Base-by-base conservation (phyloP, 2,888 invertebrate genomes). In the Sphaeridia pumilis region DNA sequence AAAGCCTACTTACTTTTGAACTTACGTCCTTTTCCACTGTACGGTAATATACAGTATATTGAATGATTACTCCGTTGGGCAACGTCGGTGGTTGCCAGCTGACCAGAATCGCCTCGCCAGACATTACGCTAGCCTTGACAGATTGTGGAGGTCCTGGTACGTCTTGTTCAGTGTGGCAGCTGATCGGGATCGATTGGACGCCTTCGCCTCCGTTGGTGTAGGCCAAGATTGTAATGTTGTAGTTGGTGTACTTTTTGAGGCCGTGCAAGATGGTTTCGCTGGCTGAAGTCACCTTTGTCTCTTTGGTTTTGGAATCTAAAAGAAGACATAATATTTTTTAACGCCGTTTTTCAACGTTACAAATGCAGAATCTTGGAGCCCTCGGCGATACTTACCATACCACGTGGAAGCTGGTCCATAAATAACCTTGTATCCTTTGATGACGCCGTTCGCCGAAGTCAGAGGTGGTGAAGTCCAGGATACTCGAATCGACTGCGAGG, bases 171-270 rank as follows among this genome's bases (percentile, higher is more conserved):
- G 94, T 94, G 74, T 86, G 86, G 70, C 93, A 90, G 71, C 88
- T 88, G 65, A 93, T 87, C 5, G 87, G 84, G 20, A 78, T 76
- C 64, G 86, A 84, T 63, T 88, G 81, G 43, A 90, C 90, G 58
- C 94, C 93, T 70, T 94, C 93, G 12, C 95, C 95, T 60, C 90
- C 93, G 52, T 90, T 84, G 5, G 94, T 94, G 67, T 84, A 93
- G 22, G 94, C 92, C 65, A 93, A 74, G 28, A 95, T 90, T 76
- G 93, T 90, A 82, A 95, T 88, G 54, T 90, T 93, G 73, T 94
- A 95, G 74, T 95, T 94, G 2, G 93, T 94, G 73, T 83, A 93
- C 71, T 92, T 92, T 71, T 88, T 87, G 49, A 95, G 76, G 49
- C 89, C 89, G 69, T 89, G 89, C n/a, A 90, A 77, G 66, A 89